Evolutionary conservation across 2,113 vertebrate species (phyloP).

Genomic region (Himantopus leucocephalus): DNA sequence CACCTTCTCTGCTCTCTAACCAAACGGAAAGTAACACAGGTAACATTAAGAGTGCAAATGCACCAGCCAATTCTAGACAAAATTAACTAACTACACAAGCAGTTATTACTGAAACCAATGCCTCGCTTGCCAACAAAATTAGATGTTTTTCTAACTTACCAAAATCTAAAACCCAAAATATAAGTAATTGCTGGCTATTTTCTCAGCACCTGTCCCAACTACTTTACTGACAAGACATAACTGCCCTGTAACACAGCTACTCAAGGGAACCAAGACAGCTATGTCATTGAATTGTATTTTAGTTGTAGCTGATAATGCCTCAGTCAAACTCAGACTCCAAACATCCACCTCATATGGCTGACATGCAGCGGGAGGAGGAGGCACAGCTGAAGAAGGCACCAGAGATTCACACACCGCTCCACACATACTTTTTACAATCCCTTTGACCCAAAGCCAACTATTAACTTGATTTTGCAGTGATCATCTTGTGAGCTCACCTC

Average conservation of each 20-base stretch:
- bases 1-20: neutral
- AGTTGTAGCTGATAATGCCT: neutral
- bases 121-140: neutral
- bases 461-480: neutral
- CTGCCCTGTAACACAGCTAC: neutral
- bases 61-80: neutral
- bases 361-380: neutral
- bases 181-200: neutral
- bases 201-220: neutral
- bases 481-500: rapidly evolving
- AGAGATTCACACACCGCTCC: neutral
- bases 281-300: rapidly evolving
- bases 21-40: neutral
- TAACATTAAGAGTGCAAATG: neutral
- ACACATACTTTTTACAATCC: neutral
- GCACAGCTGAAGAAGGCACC: neutral
- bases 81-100: neutral
- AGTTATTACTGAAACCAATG: neutral
- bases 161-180: neutral
- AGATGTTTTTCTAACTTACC: neutral
- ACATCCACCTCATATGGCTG: neutral
- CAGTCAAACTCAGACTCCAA: neutral
- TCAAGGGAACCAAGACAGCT: neutral
- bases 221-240: rapidly evolving
- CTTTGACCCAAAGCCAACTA: neutral